A percentile compares a stretch with the other conserved stretches of the same genome.
Conservation (phyloP, 2,797 vertebrate species). For the Falco biarmicus region DNA sequence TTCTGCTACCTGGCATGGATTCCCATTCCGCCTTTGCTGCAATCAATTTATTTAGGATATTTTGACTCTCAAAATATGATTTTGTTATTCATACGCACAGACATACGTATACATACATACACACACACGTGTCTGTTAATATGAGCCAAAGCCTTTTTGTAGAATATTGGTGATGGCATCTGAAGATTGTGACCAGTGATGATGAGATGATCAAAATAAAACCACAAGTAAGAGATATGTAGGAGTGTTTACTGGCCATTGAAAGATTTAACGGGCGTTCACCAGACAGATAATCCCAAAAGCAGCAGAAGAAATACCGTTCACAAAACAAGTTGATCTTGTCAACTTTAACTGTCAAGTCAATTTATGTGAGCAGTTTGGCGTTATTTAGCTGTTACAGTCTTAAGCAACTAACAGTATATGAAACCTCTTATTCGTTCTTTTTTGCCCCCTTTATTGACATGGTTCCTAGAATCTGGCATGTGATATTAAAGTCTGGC, state of each 20-base stretch:
- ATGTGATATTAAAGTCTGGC: neutral
- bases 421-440: neutral
- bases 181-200: neutral
- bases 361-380: neutral
- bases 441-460: neutral
- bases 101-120: fast-evolving
- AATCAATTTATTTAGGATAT: neutral
- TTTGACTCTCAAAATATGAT: neutral
- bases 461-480: neutral
- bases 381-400: neutral
- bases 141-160: neutral
- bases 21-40: neutral
- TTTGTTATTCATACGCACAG: fast-evolving
- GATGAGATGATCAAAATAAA: neutral
- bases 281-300: neutral
- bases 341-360: neutral
- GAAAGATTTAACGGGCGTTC: neutral
- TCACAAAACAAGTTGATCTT: neutral
- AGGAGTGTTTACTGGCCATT: neutral
- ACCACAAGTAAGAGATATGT: neutral
- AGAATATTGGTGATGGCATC: neutral
- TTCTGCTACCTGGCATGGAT: neutral
- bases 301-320: neutral
- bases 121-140: neutral
- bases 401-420: neutral